These are phyloP conservation scores for Tadarida brasiliensis DNA, from an alignment of 2,797 vertebrate genomes.

Conservation along the genomic window DNA sequence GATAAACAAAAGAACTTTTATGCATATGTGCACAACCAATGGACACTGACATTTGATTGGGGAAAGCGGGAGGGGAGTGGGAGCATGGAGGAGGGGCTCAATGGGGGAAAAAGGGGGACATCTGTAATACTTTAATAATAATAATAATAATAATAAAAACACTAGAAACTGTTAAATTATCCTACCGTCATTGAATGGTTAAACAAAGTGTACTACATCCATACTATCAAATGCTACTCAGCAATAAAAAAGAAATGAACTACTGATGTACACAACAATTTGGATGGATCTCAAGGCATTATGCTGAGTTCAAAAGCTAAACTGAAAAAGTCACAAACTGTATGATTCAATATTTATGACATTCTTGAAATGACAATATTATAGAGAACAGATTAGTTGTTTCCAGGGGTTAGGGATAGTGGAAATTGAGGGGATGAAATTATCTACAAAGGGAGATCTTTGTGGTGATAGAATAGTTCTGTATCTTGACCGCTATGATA, in stretches of 20 bases:
- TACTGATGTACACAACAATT: background rate
- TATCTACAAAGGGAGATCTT: conserved; percentile 1
- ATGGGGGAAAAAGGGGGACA: no score
- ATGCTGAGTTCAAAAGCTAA: background rate
- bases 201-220: background rate
- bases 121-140: no score
- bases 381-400: background rate
- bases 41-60: no score
- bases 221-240: background rate
- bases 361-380: background rate
- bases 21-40: no score
- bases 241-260: background rate
- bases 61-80: no score
- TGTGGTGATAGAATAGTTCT: conserved; percentile 12
- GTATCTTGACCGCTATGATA: background rate
- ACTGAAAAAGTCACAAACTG: background rate
- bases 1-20: no score
- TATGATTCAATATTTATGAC: conserved; percentile 42
- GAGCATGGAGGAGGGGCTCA: no score
- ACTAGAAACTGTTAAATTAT: background rate
- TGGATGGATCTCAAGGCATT: conserved; percentile 8
- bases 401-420: background rate
- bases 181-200: background rate
- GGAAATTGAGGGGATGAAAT: background rate
- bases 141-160: background rate